phyloP scores from a whole-genome alignment of 2,797 vertebrate species.

The Chromobotia macracanthus region DNA sequence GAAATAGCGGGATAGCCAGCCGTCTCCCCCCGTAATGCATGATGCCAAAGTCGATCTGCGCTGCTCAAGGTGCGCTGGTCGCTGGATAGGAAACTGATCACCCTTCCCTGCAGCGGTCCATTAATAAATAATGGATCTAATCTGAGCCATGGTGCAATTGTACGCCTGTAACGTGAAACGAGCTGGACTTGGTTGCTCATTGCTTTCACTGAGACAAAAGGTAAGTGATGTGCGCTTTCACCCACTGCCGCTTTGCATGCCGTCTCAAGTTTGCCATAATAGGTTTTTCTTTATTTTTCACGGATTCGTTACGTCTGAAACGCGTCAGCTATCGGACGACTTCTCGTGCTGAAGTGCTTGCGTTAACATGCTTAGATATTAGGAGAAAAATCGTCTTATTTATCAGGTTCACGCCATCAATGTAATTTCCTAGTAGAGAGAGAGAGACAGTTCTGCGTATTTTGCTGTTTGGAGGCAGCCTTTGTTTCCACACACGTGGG shows the following conservation, averaged over 20 bases:
- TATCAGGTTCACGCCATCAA: not conserved
- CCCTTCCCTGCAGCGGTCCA: not conserved
- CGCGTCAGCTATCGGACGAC: not conserved
- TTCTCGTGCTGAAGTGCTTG: not conserved
- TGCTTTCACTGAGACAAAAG: conserved; percentile 34
- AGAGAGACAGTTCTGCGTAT: conserved; percentile 36
- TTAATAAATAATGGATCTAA: conserved; percentile 39
- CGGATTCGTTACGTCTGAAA: not conserved
- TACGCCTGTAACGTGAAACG: conserved; percentile 37
- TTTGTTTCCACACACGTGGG: conserved; percentile 33
- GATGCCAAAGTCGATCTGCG: not conserved
- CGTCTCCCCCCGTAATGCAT: not conserved
- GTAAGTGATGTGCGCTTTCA: conserved; percentile 47
- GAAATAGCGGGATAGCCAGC: not conserved
- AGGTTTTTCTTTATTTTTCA: not conserved
- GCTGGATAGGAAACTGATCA: not conserved
- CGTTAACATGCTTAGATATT: not conserved
- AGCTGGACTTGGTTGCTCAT: conserved; percentile 28
- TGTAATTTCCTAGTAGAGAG: conserved; percentile 28
- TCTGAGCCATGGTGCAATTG: conserved; percentile 29
- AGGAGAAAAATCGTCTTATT: not conserved
- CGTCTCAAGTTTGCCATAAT: not conserved
- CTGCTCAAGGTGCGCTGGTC: conserved; percentile 14
- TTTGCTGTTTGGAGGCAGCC: conserved; percentile 2
- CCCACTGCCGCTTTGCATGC: not conserved